Conservation (phyloP, 2,113 vertebrate genomes). For the Sus scrofa region DNA sequence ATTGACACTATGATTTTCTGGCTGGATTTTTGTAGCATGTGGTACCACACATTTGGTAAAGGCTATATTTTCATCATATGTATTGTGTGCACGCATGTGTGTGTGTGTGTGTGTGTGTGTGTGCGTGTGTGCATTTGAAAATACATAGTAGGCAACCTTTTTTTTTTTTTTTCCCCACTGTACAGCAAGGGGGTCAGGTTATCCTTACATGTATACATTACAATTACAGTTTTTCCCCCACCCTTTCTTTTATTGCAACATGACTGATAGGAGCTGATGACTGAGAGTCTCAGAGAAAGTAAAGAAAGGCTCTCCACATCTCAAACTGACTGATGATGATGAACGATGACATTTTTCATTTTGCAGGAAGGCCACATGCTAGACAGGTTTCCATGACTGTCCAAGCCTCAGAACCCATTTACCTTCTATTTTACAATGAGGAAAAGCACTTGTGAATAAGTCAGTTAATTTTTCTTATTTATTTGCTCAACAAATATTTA, state of each 20-base stretch:
- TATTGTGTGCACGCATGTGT: not conserved
- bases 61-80: not conserved
- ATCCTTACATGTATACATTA: too few relatives aligned
- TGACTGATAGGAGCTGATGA: not conserved
- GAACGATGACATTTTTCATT: constrained; percentile 23
- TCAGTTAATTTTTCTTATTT: not conserved
- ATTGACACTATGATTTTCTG: not conserved
- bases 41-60: not conserved
- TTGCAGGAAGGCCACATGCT: not conserved
- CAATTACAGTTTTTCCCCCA: too few relatives aligned
- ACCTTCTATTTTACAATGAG: not conserved
- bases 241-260: too few relatives aligned
- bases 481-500: not conserved
- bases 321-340: not conserved
- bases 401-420: not conserved
- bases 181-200: too few relatives aligned
- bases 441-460: not conserved
- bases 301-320: not conserved
- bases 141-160: not conserved
- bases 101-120: not conserved
- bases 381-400: constrained; percentile 28
- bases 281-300: not conserved
- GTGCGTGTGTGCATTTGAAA: not conserved
- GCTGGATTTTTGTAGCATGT: not conserved
- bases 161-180: too few relatives aligned